phyloP scores from a whole-genome alignment of 2,113 vertebrate species.

The Aythya baeri region DNA sequence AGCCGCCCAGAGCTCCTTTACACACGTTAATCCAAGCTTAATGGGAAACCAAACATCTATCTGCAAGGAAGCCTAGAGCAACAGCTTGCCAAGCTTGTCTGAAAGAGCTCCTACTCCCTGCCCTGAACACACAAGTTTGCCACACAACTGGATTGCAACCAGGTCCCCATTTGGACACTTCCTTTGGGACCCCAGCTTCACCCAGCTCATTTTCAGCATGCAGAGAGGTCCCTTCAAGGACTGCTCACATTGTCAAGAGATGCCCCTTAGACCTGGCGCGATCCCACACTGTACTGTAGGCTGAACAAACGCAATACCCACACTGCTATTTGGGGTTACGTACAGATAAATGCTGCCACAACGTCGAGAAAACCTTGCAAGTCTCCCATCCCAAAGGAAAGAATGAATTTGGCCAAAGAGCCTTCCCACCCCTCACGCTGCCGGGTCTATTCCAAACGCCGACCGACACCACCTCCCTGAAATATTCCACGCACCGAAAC shows the following conservation, averaged over 20 bases:
- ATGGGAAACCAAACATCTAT: neutral
- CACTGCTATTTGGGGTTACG: too few species aligned
- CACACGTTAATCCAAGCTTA: neutral
- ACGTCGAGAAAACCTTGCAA: too few species aligned
- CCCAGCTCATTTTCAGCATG: neutral
- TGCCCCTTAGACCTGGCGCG: neutral
- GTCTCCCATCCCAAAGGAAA: too few species aligned
- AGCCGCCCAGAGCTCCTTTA: neutral
- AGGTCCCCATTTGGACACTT: neutral
- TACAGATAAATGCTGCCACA: too few species aligned
- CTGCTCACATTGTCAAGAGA: neutral
- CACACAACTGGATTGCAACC: neutral
- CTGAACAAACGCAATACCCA: too few species aligned
- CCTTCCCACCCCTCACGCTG: too few species aligned
- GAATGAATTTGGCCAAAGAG: too few species aligned
- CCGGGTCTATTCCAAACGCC: too few species aligned
- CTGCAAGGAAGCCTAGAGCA: neutral
- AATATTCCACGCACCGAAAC: neutral
- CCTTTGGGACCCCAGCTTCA: neutral
- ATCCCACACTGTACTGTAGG: neutral
- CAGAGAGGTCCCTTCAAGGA: fast-evolving
- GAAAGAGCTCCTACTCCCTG: neutral
- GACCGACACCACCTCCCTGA: too few species aligned
- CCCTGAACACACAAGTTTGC: neutral
- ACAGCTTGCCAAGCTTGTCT: neutral